These are phyloP conservation scores for Lateolabrax maculatus DNA, from an alignment of 2,797 vertebrate genomes.

Conservation along the genomic window DNA sequence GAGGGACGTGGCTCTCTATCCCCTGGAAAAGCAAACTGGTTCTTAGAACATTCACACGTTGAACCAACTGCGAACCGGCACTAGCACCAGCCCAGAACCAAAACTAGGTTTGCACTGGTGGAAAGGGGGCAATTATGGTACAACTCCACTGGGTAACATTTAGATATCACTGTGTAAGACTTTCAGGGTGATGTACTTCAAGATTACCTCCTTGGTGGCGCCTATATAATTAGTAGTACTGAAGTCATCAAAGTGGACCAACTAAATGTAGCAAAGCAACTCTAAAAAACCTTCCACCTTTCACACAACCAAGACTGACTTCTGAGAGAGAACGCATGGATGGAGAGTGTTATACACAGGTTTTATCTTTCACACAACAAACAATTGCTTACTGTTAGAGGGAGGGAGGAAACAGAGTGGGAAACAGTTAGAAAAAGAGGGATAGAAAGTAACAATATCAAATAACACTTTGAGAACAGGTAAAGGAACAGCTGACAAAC, in stretches of 20 bases:
- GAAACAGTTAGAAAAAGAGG: neutral
- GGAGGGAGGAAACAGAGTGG: neutral
- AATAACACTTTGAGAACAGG: conserved; percentile 11
- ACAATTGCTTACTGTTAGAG: neutral
- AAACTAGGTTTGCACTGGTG: no score
- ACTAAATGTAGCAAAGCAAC: conserved; percentile 68
- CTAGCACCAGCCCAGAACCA: no score
- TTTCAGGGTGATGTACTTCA: conserved; percentile 66
- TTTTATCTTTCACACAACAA: conserved; percentile 37
- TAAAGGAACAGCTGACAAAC: conserved; percentile 21
- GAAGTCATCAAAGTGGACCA: conserved; percentile 69
- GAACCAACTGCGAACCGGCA: no score
- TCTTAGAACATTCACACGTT: no score
- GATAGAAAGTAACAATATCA: neutral
- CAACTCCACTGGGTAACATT: conserved; percentile 61
- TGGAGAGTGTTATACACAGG: neutral
- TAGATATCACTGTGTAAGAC: conserved; percentile 56
- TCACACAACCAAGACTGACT: conserved; percentile 23
- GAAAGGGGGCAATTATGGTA: conserved; percentile 44
- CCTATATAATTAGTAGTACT: conserved; percentile 71
- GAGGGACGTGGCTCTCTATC: no score
- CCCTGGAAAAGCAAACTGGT: no score
- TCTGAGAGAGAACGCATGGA: conserved; percentile 3
- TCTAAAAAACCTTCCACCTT: conserved; percentile 53
- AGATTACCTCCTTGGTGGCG: conserved; percentile 66